Conservation (phyloP, 1,140 invertebrate species). For the Homalodisca vitripennis region DNA sequence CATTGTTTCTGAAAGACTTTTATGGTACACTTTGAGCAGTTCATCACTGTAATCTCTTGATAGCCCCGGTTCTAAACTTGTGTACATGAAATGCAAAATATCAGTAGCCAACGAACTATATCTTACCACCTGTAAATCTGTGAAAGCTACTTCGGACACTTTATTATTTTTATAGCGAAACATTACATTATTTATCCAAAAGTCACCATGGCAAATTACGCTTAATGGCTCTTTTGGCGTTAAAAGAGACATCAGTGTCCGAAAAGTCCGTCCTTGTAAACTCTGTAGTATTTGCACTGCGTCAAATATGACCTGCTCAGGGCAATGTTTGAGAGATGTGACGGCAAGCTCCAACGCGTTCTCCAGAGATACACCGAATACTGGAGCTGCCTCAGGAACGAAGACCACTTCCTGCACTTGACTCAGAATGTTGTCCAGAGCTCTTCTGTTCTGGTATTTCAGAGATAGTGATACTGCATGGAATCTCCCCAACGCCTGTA, state of each 20-base stretch:
- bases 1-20: slow-evolving; percentile 46
- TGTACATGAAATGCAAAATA: slow-evolving; percentile 48
- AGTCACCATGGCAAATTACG: slow-evolving; percentile 51
- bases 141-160: slow-evolving; percentile 43
- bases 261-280: slow-evolving; percentile 33
- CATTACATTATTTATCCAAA: slow-evolving; percentile 57
- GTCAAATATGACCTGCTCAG: slow-evolving; percentile 40
- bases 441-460: slow-evolving; percentile 44
- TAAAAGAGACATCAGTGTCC: slow-evolving; percentile 28
- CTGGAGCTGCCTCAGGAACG: slow-evolving; percentile 37
- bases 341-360: slow-evolving; percentile 40
- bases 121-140: slow-evolving; percentile 49
- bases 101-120: slow-evolving; percentile 49
- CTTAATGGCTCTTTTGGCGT: slow-evolving; percentile 34
- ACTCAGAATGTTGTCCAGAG: slow-evolving; percentile 38
- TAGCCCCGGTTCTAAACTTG: slow-evolving; percentile 52
- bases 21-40: slow-evolving; percentile 56
- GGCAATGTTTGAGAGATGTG: slow-evolving; percentile 26
- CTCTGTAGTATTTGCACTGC: slow-evolving; percentile 35
- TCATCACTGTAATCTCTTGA: slow-evolving; percentile 50
- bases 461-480: slow-evolving; percentile 56
- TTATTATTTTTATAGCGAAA: slow-evolving; percentile 44
- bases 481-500: slow-evolving; percentile 53
- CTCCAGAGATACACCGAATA: slow-evolving; percentile 44
- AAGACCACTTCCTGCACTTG: slow-evolving; percentile 36